Percentiles rank a stretch among this genome's conserved stretches.
Conservation (phyloP, 2,888 invertebrate species). For the Nephrotoma flavescens region DNA sequence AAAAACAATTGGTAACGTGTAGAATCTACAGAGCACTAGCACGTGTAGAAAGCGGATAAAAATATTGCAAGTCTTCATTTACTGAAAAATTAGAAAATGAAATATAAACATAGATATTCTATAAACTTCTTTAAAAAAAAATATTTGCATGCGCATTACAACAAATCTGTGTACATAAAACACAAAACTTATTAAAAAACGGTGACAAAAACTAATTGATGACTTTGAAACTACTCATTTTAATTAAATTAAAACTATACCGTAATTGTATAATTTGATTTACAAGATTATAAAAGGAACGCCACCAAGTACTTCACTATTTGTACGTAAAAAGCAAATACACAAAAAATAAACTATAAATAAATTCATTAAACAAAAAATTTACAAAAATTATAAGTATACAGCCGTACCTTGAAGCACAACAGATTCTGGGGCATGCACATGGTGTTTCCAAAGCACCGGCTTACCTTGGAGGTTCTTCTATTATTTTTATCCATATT, state of each 20-base stretch:
- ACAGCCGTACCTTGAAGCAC: slow-evolving; percentile 67
- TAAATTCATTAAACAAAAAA: not conserved
- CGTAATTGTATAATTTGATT: not conserved
- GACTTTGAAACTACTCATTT: not conserved
- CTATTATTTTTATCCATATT: slow-evolving; percentile 14
- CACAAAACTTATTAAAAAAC: not conserved
- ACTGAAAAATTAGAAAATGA: not conserved
- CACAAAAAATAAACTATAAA: not conserved
- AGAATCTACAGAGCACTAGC: too few species aligned
- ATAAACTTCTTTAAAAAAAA: not conserved
- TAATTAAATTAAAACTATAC: not conserved
- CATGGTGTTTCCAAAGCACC: slow-evolving; percentile 55
- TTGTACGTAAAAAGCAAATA: not conserved
- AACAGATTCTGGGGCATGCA: slow-evolving; percentile 73
- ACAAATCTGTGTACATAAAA: not conserved
- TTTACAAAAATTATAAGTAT: slow-evolving; percentile 26
- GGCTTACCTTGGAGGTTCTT: slow-evolving; percentile 43
- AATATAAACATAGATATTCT: not conserved
- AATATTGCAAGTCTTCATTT: too few species aligned
- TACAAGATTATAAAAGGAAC: not conserved
- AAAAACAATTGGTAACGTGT: too few species aligned
- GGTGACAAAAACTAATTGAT: not conserved
- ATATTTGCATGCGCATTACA: not conserved
- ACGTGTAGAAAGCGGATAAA: too few species aligned
- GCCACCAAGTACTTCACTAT: not conserved